Base-by-base conservation (phyloP, 2,888 invertebrate genomes). In the Unio delphinus region DNA sequence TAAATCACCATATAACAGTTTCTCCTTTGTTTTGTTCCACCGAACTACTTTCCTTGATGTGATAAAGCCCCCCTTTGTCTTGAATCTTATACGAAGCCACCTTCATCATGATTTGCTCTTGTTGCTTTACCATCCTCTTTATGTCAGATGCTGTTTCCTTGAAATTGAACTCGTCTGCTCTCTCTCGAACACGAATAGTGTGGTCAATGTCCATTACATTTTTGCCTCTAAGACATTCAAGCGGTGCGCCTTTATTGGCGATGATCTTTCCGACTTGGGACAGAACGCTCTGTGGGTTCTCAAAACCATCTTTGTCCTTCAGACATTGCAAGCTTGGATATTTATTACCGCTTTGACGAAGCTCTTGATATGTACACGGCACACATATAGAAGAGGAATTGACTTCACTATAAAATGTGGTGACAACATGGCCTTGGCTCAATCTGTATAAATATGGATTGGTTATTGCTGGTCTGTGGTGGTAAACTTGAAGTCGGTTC, bases 171-270 rank as follows among this genome's bases (percentile, higher is more conserved):
- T 82, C 76, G 68, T 85, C 81, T 0, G 85, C 86, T 26, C 83
- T 70, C 72, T 86, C 83, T 54, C 79, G 68, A 11, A 87, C 74
- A 55, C 78, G 69, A 34, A 87, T 82, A 26, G 80, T 82, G 74
- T 87, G 87, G 69, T 87, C 87, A 26, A 87, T 79, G 73, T 87
- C 87, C 54, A 87, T 83, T 28, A 87, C 83, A 66, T 86, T 87
- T 76, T 86, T 87, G 3, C 87, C 87, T 67, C 83, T 83, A 34
- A 87, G 69, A n/a, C 81, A 79, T 73, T 83, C 82, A 34, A 86
- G 71, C 3, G 85, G 85, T 4, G 85, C 83, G 0, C 80, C 78
- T 65, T 82, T 83, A 65, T 80, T 77, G 7, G 86, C 86, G 55
- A 87, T 80, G 23, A 87, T 79, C 68, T 85, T 87, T 8, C 87